Evolutionary conservation across 2,113 vertebrate species (phyloP).

Genomic region (Desmodus rotundus): DNA sequence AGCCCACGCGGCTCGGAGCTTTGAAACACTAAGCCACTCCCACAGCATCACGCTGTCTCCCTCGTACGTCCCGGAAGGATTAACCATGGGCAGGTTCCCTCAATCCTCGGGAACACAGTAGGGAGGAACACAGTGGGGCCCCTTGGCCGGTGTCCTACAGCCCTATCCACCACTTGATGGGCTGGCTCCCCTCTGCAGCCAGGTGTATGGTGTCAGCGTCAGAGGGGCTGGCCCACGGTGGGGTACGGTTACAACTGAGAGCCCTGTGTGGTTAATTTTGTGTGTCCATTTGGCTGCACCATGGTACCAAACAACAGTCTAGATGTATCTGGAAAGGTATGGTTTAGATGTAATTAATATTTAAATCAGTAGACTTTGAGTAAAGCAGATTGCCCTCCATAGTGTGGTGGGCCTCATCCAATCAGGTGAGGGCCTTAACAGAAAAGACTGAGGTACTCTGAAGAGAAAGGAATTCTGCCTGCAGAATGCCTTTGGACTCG

Average conservation of each 20-base stretch:
- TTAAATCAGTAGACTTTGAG: not conserved
- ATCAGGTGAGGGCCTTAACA: not conserved
- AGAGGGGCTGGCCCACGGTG: rapidly evolving
- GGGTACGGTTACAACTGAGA: not conserved
- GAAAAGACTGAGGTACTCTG: not conserved
- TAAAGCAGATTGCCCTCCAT: not conserved
- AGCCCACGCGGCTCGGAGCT: not conserved
- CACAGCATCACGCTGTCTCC: not conserved
- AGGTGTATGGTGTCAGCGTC: rapidly evolving
- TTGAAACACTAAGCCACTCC: not conserved
- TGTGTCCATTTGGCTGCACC: not conserved
- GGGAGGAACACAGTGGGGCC: not conserved
- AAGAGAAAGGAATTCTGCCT: not conserved
- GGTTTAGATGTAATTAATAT: not conserved
- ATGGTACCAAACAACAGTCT: not conserved
- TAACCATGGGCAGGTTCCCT: not conserved
- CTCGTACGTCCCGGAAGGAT: not conserved
- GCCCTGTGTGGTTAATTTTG: not conserved
- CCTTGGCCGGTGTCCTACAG: not conserved
- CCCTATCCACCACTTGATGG: rapidly evolving
- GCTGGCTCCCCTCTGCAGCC: not conserved
- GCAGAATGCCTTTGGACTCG: no score
- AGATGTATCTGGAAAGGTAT: not conserved
- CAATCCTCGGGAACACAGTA: not conserved
- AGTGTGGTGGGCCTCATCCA: not conserved